Evolutionary conservation across 2,797 vertebrate genomes (phyloP).

Genomic region (Caiman crocodilus): DNA sequence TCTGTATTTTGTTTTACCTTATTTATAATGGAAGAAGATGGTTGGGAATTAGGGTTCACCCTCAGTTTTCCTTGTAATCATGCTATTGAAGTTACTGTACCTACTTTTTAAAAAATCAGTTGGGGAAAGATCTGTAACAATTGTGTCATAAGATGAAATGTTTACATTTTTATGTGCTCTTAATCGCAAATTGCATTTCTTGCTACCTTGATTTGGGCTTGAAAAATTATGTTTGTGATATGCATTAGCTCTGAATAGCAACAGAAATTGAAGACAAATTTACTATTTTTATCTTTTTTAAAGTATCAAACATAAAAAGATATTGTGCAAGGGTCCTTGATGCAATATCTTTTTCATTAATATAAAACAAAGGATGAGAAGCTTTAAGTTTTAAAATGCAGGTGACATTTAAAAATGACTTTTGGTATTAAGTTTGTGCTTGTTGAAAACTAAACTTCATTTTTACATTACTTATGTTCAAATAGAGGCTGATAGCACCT

Average conservation of each 20-base stretch:
- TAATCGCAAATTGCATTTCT: not conserved
- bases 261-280: not conserved
- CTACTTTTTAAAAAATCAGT: not conserved
- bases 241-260: not conserved
- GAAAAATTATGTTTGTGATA: not conserved
- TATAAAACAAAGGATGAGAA: not conserved
- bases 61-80: not conserved
- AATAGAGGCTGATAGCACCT: not conserved
- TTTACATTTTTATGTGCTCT: not conserved
- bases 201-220: not conserved
- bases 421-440: not conserved
- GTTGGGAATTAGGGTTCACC: not conserved
- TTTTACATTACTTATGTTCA: not conserved
- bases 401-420: not conserved
- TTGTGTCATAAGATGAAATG: not conserved
- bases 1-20: not conserved
- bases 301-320: not conserved
- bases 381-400: constrained; percentile 14
- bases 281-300: not conserved
- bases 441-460: not conserved
- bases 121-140: not conserved
- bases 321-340: not conserved
- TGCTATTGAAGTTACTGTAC: not conserved
- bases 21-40: not conserved
- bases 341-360: not conserved